Base-by-base conservation (phyloP, 2,113 vertebrate species). In the Poecile atricapillus region DNA sequence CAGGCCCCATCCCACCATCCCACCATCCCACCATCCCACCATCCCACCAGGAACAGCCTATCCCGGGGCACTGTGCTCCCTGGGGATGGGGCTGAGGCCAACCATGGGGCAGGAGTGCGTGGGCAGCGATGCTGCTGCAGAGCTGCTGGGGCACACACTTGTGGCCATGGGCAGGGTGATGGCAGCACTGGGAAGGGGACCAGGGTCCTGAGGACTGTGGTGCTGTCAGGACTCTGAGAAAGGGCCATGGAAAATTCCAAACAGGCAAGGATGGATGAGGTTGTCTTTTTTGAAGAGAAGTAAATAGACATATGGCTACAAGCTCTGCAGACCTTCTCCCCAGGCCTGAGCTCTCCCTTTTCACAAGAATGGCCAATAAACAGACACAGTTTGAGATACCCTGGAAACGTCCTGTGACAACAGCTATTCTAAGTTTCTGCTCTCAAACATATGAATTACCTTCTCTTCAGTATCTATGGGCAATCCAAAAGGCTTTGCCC, bases 51-150 rank as follows among this genome's bases (percentile, higher is more conserved):
- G 15, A 9, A 3, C 8, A 10, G 14, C 28, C 46, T 27, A 2
- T 43, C n/a, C 43, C 4, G 1, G 4, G 24, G 24, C 0, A 0
- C 12, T 2, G 12, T 39, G 46, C 20, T 2, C 35, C 11, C 13
- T 55, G 56, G 22, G 15, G 10, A 33, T 4, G 5, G 59, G 55
- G 18, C 24, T 64, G 56, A 17, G 31, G 73, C 27, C 0, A 59
- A 49, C 21, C 35, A 2, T 6, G 39, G 24, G 13, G 4, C 10
- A 6, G 37, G 28, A n/a, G 15, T 3, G 4, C 27, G 27, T 53
- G 73, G 5, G 21, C 46, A 44, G 25, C 0, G 0, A 24, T 37
- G 44, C 13, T 17, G 6, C 27, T 39, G n/a, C 2, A 14, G 11
- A 3, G 1, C 23, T 3, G 3, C 15, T 25, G 33, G 24, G 35